phyloP scores from a whole-genome alignment of 92 coral and sea anemone genomes.

The Porites lobata region DNA sequence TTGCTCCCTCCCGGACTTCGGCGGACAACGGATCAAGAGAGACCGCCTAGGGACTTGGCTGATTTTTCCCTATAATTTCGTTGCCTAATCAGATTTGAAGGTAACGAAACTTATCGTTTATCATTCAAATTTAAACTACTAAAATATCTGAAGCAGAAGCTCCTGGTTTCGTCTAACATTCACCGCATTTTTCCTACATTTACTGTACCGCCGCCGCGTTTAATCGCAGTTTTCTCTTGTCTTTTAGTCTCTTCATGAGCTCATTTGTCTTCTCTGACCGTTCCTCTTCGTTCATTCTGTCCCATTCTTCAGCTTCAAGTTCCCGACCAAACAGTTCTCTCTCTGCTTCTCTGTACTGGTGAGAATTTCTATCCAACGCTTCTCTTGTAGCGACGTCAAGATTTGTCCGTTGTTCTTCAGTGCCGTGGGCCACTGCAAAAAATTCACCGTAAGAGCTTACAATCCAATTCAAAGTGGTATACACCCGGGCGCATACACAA shows the following conservation, averaged over 20 bases:
- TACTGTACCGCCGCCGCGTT: constrained; percentile 4
- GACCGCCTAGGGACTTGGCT: too few relatives aligned
- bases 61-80: too few relatives aligned
- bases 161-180: neutral
- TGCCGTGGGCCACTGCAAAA: constrained; percentile 77
- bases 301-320: constrained; percentile 81
- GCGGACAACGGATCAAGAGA: too few relatives aligned
- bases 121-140: too few relatives aligned
- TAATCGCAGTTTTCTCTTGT: constrained; percentile 37
- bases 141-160: too few relatives aligned
- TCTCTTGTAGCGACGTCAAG: constrained; percentile 54
- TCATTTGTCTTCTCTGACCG: constrained; percentile 51
- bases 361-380: constrained; percentile 46
- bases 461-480: neutral
- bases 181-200: neutral
- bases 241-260: constrained; percentile 65
- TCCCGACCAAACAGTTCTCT: constrained; percentile 76
- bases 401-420: constrained; percentile 57
- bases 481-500: neutral
- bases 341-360: constrained; percentile 68
- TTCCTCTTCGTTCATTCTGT: constrained; percentile 69
- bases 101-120: too few relatives aligned
- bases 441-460: neutral
- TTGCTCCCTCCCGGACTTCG: too few relatives aligned
- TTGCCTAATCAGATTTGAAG: too few relatives aligned